Conservation (phyloP, 2,888 invertebrate genomes). For the Synanthedon vespiformis region DNA sequence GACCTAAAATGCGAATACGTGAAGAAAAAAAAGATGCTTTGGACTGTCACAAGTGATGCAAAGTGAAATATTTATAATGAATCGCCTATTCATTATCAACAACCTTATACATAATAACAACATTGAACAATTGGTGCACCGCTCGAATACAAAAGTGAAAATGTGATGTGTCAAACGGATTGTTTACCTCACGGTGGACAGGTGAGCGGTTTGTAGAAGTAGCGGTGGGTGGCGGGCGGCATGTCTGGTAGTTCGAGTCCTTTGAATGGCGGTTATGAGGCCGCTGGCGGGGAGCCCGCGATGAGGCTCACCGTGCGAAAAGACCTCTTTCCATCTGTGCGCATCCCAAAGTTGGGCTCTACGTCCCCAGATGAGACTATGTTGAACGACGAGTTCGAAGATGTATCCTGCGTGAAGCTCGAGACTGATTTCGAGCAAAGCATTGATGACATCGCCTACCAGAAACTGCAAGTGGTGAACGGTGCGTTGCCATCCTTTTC, state of each 20-base stretch:
- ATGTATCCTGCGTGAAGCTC: slow-evolving; percentile 52
- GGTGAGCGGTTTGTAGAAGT: slow-evolving; percentile 67
- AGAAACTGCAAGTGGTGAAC: slow-evolving; percentile 46
- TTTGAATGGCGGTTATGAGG: slow-evolving; percentile 61
- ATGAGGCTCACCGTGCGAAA: slow-evolving; percentile 63
- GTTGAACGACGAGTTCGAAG: slow-evolving; percentile 35
- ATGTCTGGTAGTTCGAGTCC: slow-evolving; percentile 67
- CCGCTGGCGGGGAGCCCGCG: slow-evolving; percentile 33
- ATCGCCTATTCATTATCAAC: slow-evolving; percentile 39
- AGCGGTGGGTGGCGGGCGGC: slow-evolving; percentile 57
- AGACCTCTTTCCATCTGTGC: slow-evolving; percentile 58
- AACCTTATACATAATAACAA: slow-evolving; percentile 48
- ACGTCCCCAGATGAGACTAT: slow-evolving; percentile 26
- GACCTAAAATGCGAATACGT: slow-evolving; percentile 72
- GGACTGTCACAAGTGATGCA: slow-evolving; percentile 55
- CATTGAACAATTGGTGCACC: slow-evolving; percentile 46
- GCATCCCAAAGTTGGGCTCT: slow-evolving; percentile 29
- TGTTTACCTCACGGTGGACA: slow-evolving; percentile 67
- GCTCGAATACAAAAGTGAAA: slow-evolving; percentile 64
- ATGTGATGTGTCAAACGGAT: slow-evolving; percentile 72
- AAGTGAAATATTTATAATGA: slow-evolving; percentile 55
- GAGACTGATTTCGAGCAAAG: slow-evolving; percentile 67
- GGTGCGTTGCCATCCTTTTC: slow-evolving; percentile 40
- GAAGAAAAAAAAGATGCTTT: slow-evolving; percentile 66
- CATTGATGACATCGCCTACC: slow-evolving; percentile 58